These are phyloP conservation scores for Corythoichthys intestinalis DNA, from an alignment of 2,113 vertebrate genomes.

Conservation along the genomic window DNA sequence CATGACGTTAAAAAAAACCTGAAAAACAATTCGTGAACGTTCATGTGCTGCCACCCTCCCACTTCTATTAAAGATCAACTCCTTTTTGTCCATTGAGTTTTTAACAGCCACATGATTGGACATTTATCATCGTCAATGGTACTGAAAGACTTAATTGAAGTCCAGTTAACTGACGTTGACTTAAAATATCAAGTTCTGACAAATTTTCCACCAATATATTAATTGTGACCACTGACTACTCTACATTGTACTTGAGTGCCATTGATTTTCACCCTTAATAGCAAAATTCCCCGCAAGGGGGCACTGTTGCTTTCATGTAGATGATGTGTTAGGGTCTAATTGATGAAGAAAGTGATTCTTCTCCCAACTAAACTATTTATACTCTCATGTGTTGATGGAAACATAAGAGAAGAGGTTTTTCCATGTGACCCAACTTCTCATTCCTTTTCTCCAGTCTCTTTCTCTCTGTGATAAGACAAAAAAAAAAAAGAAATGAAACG, in stretches of 20 bases:
- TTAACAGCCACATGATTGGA: no score
- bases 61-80: no score
- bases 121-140: no score
- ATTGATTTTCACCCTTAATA: constrained; percentile 7
- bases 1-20: no score
- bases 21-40: no score
- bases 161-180: not conserved
- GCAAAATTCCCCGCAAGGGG: constrained; percentile 59
- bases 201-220: no score
- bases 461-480: constrained; percentile 2
- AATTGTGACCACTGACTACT: no score
- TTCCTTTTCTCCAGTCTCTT: constrained; percentile 24
- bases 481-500: constrained; percentile 15
- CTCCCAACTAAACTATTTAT: constrained; percentile 64
- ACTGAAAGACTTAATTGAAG: constrained; percentile 2
- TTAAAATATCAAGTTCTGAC: no score
- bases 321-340: constrained; percentile 32
- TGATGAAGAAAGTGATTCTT: constrained; percentile 62
- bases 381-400: constrained; percentile 39
- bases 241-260: no score
- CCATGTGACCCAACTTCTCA: constrained; percentile 38
- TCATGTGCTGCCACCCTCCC: no score
- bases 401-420: constrained; percentile 36
- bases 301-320: constrained; percentile 59
- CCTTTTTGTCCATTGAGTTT: no score